Evolutionary conservation across 2,888 invertebrate species (phyloP), one percentile per base, ranked within the genome.

Genomic region (Stomorhina lunata): DNA sequence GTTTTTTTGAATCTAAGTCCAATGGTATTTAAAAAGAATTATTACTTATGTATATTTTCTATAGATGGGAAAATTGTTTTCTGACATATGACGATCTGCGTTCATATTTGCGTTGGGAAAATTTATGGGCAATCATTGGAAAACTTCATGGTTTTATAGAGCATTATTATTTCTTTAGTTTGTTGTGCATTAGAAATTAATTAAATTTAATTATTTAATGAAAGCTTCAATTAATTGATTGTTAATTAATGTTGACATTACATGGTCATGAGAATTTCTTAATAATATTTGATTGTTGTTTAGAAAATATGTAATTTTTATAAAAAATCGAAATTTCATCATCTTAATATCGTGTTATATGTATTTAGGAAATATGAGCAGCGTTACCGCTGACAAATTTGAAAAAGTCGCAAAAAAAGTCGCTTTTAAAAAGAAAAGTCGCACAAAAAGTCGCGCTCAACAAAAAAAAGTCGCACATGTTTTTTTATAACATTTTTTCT

Each of bases 111-210:
- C 22, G 32, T 32, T 27, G 25, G 20, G 25, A 43, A 43, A 43
- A 4, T 55, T 15, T 3, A 10, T 55, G 12, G 34, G 17, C 27
- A 55, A 22, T 43, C 40, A 20, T 61, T 37, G 12, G 27, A 50
- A n/a, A 50, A 50, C 6, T n/a, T 29, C 27, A 9, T 40, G 10
- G 15, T 10, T 29, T 53, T 37, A 12, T 37, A 1, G 4, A 12
- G 4, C 27, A 40, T 9, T 15, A 20, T 20, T 29, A n/a, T 50
- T 32, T n/a, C n/a, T n/a, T n/a, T n/a, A n/a, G n/a, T n/a, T n/a
- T n/a, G n/a, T 71, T 29, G 4, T 34, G 48, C 43, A 66, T 66
- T 80, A 65, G 68, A 37, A 69, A 75, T 80, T 45, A 65, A 69
- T 75, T 65, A 57, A 69, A 29, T 25, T 37, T 9, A 40, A 75